Evolutionary conservation across 2,888 invertebrate genomes (phyloP), one percentile per base, ranked within the genome.

Genomic region (Drosophila tripunctata): DNA sequence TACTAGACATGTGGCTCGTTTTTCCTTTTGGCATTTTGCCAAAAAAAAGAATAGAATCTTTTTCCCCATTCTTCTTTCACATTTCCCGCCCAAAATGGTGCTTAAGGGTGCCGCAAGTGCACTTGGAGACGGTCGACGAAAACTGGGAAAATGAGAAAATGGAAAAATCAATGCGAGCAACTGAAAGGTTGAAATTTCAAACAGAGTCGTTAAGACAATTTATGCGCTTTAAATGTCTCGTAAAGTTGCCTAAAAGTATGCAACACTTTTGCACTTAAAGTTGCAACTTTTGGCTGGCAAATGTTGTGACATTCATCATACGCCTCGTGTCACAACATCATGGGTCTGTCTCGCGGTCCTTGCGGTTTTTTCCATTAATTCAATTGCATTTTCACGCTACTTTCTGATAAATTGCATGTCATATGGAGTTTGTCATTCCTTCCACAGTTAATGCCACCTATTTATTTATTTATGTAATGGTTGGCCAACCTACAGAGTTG

Each of bases 131-230:
- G 57, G 47, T 15, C 52, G n/a, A 44, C 44, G 41, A 36, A 66
- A n/a, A n/a, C n/a, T n/a, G n/a, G n/a, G n/a, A 68, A 72, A 70
- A 64, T 33, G 30, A 44, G 45, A 15, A 72, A 72, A 79, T 60
- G 61, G 45, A 74, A 78, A 74, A 78, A 81, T 78, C 78, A 78
- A 78, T 78, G 67, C 36, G 35, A 52, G 8, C 67, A 65, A 65
- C 43, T 27, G 44, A 54, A 57, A 40, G 22, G 56, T 67, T 54
- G 44, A 62, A 44, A 19, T 31, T 31, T 19, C 7, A 17, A 33
- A 48, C 27, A 24, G 6, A 10, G 14, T 27, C 7, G n/a, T 15
- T 19, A 24, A 24, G 8, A 21, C n/a, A 52, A 31, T 41, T 47
- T 19, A 12, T 21, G 1, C 17, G 15, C n/a, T 27, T 21, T 12